These are phyloP conservation scores for Protonemura montana DNA, from an alignment of 2,888 invertebrate species.

Conservation along the genomic window DNA sequence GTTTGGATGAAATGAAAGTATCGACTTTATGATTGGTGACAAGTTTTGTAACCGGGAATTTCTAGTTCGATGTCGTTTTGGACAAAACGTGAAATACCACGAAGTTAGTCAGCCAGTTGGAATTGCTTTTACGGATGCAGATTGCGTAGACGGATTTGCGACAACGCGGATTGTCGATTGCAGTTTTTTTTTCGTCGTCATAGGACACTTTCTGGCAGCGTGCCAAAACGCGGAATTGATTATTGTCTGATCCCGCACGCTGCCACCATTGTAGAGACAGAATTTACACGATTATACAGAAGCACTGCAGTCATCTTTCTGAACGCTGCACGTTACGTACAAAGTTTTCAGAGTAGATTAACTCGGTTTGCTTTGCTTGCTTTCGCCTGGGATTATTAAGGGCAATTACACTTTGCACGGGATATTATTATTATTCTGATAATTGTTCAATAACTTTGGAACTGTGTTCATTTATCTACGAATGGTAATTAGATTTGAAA, in stretches of 20 bases:
- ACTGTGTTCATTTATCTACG: background rate
- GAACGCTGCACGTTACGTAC: background rate
- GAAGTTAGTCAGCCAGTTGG: background rate
- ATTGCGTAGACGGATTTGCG: background rate
- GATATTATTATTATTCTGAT: background rate
- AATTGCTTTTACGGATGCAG: background rate
- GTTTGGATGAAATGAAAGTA: too few species aligned
- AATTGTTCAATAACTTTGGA: slow-evolving; percentile 7
- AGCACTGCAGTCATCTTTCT: background rate
- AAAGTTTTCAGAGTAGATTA: background rate
- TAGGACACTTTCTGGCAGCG: background rate
- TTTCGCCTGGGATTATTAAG: background rate
- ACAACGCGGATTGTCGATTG: background rate
- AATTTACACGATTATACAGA: background rate
- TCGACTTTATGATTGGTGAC: too few species aligned
- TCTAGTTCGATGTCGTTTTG: too few species aligned
- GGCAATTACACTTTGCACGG: background rate
- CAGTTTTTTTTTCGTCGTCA: background rate
- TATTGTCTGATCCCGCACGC: background rate
- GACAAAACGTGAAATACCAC: background rate
- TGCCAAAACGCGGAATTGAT: background rate
- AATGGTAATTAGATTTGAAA: background rate
- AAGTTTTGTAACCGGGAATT: too few species aligned
- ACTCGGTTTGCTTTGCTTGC: background rate
- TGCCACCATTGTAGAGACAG: background rate